Evolutionary conservation across 2,797 vertebrate species (phyloP).

Genomic region (Eurystomus glaucurus): DNA sequence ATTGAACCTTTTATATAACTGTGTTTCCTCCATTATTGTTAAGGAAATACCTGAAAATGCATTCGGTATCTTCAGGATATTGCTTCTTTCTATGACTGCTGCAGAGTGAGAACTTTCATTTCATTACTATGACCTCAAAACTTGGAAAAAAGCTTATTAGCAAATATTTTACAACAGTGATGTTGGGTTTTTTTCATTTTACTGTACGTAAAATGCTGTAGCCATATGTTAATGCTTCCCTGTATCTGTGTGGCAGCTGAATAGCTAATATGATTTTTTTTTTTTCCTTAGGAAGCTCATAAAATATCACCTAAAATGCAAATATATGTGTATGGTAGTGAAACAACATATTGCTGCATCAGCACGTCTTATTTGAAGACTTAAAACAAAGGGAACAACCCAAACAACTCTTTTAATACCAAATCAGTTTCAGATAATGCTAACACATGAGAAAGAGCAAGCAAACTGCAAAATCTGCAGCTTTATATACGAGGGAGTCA

Average conservation of each 20-base stretch:
- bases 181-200: neutral
- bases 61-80: neutral
- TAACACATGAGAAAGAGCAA: neutral
- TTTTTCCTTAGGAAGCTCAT: neutral
- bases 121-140: neutral
- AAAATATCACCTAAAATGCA: neutral
- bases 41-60: neutral
- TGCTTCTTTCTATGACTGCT: neutral
- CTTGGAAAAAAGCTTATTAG: neutral
- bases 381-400: neutral
- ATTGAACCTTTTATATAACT: neutral
- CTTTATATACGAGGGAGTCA: neutral
- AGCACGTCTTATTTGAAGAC: neutral
- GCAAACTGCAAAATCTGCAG: neutral
- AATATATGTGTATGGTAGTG: neutral
- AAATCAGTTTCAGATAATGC: neutral
- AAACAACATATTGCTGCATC: neutral
- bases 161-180: neutral
- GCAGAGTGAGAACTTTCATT: neutral
- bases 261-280: neutral
- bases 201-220: neutral
- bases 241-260: neutral
- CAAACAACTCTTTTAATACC: neutral
- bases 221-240: neutral
- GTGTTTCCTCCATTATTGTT: neutral